phyloP scores from a whole-genome alignment of 2,113 vertebrate species.

The Microtus pennsylvanicus region DNA sequence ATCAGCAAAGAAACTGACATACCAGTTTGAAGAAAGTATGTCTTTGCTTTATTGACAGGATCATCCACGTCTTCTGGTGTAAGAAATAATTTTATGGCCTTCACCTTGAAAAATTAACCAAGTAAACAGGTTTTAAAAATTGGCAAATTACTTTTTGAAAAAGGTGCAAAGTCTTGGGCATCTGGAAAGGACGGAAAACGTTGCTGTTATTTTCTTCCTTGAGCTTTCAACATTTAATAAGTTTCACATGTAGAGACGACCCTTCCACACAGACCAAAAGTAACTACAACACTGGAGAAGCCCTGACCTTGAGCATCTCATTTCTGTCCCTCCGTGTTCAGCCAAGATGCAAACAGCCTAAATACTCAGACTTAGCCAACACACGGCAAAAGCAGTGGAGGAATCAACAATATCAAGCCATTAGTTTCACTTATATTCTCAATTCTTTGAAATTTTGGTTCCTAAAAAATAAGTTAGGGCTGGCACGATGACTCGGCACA shows the following conservation, averaged over 20 bases:
- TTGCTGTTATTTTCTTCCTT: background rate
- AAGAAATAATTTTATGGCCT: conserved; percentile 94
- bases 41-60: conserved; percentile 93
- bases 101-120: conserved; percentile 87
- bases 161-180: background rate
- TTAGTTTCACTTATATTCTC: background rate
- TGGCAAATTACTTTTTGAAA: background rate
- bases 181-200: background rate
- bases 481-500: background rate
- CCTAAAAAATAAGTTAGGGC: background rate
- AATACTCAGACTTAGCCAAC: background rate
- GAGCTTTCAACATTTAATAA: background rate
- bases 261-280: background rate
- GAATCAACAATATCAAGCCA: background rate
- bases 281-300: background rate
- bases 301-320: background rate
- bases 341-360: background rate
- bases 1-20: conserved; percentile 57
- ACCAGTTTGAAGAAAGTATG: conserved; percentile 95
- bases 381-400: background rate
- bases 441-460: conserved; percentile 1
- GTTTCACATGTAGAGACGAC: conserved; percentile 24
- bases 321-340: background rate
- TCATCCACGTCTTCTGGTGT: conserved; percentile 94
- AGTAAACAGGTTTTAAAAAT: conserved; percentile 35